phyloP scores from a whole-genome alignment of 2,888 invertebrate species.

The Epicampocera succincta region DNA sequence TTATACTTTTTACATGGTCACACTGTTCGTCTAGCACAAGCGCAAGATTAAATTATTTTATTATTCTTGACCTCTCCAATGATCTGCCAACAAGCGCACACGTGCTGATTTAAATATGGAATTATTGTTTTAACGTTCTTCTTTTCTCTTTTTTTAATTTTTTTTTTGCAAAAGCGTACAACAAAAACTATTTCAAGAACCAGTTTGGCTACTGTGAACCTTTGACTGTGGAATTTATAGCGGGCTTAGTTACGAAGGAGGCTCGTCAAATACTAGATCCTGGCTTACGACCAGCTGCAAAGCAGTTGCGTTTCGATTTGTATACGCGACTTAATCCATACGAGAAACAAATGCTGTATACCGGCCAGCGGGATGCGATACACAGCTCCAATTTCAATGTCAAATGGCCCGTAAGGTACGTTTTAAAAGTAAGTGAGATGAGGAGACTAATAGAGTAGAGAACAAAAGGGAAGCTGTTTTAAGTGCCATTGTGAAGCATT shows the following conservation, averaged over 20 bases:
- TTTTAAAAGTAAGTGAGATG: background rate
- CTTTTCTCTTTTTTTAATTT: slow-evolving; percentile 12
- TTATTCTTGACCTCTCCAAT: too few species aligned
- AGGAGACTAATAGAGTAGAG: too few species aligned
- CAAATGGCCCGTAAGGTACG: slow-evolving; percentile 73
- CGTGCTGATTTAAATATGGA: background rate
- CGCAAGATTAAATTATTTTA: too few species aligned
- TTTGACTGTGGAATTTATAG: slow-evolving; percentile 73
- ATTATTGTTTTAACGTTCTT: slow-evolving; percentile 18
- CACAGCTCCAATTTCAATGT: slow-evolving; percentile 72
- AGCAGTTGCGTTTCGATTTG: slow-evolving; percentile 71
- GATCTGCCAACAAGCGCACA: too few species aligned
- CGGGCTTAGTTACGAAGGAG: slow-evolving; percentile 72
- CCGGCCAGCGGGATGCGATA: slow-evolving; percentile 65
- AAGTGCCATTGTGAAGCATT: too few species aligned
- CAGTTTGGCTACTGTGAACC: slow-evolving; percentile 73
- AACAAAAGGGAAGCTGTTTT: too few species aligned
- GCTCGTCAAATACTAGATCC: slow-evolving; percentile 72
- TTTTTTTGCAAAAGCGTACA: slow-evolving; percentile 46
- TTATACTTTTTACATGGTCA: too few species aligned
- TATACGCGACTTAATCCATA: slow-evolving; percentile 72
- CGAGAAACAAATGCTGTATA: slow-evolving; percentile 67
- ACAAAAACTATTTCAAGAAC: slow-evolving; percentile 66
- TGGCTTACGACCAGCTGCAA: slow-evolving; percentile 44
- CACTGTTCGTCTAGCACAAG: too few species aligned